A percentile compares a stretch with the other conserved stretches of the same genome.
phyloP scores from a whole-genome alignment of 2,888 invertebrate species.

The Rhamphomyia laevipes region DNA sequence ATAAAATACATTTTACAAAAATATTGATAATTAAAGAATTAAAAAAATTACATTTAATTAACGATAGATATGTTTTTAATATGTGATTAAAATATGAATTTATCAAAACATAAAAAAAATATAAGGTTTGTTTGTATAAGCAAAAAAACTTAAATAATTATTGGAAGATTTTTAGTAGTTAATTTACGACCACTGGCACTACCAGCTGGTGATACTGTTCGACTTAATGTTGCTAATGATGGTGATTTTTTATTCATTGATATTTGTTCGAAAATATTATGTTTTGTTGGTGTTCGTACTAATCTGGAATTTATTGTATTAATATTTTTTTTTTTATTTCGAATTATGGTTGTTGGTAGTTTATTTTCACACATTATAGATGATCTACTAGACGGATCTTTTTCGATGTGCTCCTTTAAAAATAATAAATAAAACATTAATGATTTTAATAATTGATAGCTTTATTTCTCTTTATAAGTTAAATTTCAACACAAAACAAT shows the following conservation, averaged over 20 bases:
- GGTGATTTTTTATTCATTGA: constrained; percentile 9
- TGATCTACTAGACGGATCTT: constrained; percentile 12
- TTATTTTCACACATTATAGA: constrained; percentile 7
- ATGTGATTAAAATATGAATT: too few species aligned
- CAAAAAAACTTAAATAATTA: constrained; percentile 21
- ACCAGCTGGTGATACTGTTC: constrained; percentile 9
- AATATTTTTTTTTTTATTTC: neutral
- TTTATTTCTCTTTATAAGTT: too few species aligned
- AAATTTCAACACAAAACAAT: too few species aligned
- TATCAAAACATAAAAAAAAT: too few species aligned
- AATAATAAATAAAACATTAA: too few species aligned
- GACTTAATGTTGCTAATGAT: constrained; percentile 13
- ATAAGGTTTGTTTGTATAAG: too few species aligned
- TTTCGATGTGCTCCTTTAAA: constrained; percentile 11
- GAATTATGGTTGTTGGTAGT: neutral
- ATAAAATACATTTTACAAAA: too few species aligned
- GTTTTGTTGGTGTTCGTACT: constrained; percentile 17
- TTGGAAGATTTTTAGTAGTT: constrained; percentile 28
- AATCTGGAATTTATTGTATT: neutral
- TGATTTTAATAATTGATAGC: too few species aligned
- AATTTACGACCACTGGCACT: constrained; percentile 20
- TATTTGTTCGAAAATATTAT: constrained; percentile 8
- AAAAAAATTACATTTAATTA: too few species aligned
- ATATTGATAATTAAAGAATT: too few species aligned
- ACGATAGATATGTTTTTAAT: too few species aligned